Percentiles rank a stretch among this genome's conserved stretches.
These are phyloP conservation scores for Anastatus disparis DNA, from an alignment of 1,140 invertebrate species.

Conservation along the genomic window DNA sequence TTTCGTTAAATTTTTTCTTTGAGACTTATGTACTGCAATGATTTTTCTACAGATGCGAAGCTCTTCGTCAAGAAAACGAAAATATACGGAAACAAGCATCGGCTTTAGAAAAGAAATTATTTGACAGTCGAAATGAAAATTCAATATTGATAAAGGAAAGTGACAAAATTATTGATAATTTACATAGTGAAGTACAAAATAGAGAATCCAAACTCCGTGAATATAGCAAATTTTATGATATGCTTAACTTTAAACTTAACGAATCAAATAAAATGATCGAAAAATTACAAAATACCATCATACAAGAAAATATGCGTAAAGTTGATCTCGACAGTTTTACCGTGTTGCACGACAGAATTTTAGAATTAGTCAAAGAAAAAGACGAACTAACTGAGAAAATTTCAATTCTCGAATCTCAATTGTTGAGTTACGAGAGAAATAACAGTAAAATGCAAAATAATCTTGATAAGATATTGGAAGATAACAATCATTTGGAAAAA, in stretches of 20 bases:
- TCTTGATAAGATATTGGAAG: background rate
- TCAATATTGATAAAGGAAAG: background rate
- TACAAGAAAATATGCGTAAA: background rate
- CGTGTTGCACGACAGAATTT: background rate
- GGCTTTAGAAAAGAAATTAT: background rate
- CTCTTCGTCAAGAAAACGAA: background rate
- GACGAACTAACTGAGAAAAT: background rate
- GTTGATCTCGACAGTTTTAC: background rate
- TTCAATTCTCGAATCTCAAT: background rate
- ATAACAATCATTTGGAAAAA: constrained; percentile 13
- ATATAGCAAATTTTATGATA: background rate
- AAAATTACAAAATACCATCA: background rate
- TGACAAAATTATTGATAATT: background rate
- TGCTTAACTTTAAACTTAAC: background rate
- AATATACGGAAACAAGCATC: background rate
- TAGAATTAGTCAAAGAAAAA: constrained; percentile 8
- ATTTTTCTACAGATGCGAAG: background rate
- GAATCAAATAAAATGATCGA: background rate
- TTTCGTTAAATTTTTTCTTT: background rate
- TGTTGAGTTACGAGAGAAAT: background rate
- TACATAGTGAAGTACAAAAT: background rate
- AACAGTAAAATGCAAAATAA: background rate
- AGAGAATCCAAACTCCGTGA: background rate
- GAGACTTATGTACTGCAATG: background rate
- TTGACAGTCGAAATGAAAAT: background rate